phyloP scores from a whole-genome alignment of 2,888 invertebrate species.

The Cremastinae sp. region DNA sequence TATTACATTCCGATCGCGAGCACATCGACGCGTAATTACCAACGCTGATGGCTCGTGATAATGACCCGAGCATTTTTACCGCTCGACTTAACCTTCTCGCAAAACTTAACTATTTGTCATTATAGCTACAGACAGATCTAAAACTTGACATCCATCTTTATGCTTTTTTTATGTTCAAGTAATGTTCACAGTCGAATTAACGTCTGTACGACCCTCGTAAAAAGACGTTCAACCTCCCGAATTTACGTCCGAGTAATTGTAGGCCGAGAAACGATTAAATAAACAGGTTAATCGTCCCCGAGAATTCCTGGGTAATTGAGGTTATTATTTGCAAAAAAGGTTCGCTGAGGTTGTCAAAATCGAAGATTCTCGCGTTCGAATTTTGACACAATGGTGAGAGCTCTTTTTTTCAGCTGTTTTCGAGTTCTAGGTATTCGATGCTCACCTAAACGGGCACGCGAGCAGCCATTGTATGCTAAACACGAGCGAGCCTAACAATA shows the following conservation, averaged over 20 bases:
- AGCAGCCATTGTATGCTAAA: slow-evolving; percentile 53
- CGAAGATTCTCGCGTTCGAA: slow-evolving; percentile 19
- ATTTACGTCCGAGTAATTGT: too few relatives aligned
- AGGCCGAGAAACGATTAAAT: too few relatives aligned
- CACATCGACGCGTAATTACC: slow-evolving; percentile 29
- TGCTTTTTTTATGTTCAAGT: too few relatives aligned
- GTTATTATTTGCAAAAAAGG: too few relatives aligned
- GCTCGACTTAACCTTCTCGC: neutral
- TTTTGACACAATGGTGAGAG: slow-evolving; percentile 45
- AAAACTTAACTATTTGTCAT: too few relatives aligned
- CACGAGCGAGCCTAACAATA: slow-evolving; percentile 37
- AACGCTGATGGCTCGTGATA: slow-evolving; percentile 18
- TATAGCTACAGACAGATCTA: too few relatives aligned
- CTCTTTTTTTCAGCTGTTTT: slow-evolving; percentile 39
- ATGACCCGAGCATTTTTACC: slow-evolving; percentile 15
- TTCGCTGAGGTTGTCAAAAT: slow-evolving; percentile 21
- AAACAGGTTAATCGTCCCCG: too few relatives aligned
- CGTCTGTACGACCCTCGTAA: too few relatives aligned
- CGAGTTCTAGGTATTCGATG: slow-evolving; percentile 52
- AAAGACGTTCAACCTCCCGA: too few relatives aligned
- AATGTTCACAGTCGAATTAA: too few relatives aligned
- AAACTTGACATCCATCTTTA: too few relatives aligned
- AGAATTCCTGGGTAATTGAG: too few relatives aligned
- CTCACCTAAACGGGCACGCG: slow-evolving; percentile 56
- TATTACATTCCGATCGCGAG: slow-evolving; percentile 30